A percentile compares a stretch with the other conserved stretches of the same genome.
These are phyloP conservation scores for Dusona sp. DNA, from an alignment of 2,888 invertebrate genomes.

Conservation along the genomic window DNA sequence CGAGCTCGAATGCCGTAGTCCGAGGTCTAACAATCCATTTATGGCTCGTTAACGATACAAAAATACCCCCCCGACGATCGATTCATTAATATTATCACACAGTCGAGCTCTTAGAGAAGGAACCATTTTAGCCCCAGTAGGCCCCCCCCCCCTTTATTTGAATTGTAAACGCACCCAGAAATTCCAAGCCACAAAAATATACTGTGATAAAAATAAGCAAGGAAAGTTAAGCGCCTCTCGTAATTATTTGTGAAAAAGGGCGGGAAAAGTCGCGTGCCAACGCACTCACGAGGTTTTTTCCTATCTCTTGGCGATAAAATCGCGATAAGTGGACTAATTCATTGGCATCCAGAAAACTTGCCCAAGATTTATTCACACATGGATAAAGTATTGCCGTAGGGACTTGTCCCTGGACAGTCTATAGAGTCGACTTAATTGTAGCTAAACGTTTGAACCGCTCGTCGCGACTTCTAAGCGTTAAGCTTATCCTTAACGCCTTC, in stretches of 20 bases:
- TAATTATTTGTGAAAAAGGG: background rate
- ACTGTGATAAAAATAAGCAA: background rate
- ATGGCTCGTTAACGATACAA: slow-evolving; percentile 10
- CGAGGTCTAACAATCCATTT: slow-evolving; percentile 32
- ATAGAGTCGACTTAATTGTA: background rate
- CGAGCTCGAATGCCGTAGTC: slow-evolving; percentile 5
- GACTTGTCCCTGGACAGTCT: background rate
- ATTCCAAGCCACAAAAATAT: no score
- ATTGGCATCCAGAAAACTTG: slow-evolving; percentile 15
- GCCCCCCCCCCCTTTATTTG: background rate
- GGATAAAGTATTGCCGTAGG: slow-evolving; percentile 4
- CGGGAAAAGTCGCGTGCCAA: slow-evolving; percentile 18
- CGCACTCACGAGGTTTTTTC: background rate
- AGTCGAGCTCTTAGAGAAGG: background rate
- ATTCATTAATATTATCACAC: slow-evolving; percentile 13
- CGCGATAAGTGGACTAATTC: slow-evolving; percentile 43
- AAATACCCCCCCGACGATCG: slow-evolving; percentile 9
- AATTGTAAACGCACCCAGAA: background rate
- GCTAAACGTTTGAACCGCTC: slow-evolving; percentile 1
- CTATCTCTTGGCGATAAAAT: slow-evolving; percentile 7
- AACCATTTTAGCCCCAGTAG: no score
- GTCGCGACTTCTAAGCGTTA: background rate
- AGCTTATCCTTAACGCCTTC: slow-evolving; percentile 13
- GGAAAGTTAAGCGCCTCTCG: background rate
- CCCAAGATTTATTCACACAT: slow-evolving; percentile 15